A percentile compares a stretch with the other conserved stretches of the same genome.
These are phyloP conservation scores for Hyppa rectilinea DNA, from an alignment of 2,888 invertebrate genomes.

Conservation along the genomic window DNA sequence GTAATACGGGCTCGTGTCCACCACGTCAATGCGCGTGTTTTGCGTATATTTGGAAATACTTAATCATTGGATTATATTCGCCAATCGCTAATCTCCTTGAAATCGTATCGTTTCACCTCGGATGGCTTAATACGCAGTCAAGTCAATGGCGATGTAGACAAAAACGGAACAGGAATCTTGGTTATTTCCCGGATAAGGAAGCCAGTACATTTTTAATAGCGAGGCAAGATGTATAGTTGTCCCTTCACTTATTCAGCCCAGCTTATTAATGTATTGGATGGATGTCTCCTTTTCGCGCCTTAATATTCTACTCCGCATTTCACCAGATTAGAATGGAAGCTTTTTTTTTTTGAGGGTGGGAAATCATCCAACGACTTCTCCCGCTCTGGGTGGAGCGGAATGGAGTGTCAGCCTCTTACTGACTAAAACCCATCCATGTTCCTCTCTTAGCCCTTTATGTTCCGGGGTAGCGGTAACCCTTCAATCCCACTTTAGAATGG, in stretches of 20 bases:
- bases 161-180: constrained; percentile 1
- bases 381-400: too few relatives aligned
- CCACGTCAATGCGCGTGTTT: too few relatives aligned
- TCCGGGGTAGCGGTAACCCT: too few relatives aligned
- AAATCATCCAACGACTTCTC: too few relatives aligned
- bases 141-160: constrained; percentile 18
- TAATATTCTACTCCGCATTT: not conserved
- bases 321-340: too few relatives aligned
- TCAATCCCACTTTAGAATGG: too few relatives aligned
- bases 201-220: not conserved
- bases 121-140: constrained; percentile 4
- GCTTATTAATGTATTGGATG: not conserved
- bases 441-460: too few relatives aligned
- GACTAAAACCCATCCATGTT: too few relatives aligned
- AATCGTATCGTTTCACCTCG: constrained; percentile 17
- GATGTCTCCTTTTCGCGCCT: not conserved
- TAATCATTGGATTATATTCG: constrained; percentile 31
- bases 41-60: too few relatives aligned
- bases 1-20: too few relatives aligned
- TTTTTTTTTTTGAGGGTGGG: too few relatives aligned
- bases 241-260: constrained; percentile 9
- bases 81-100: constrained; percentile 31
- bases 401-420: too few relatives aligned
- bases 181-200: constrained; percentile 5
- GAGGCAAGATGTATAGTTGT: not conserved